Evolutionary conservation across 2,797 vertebrate genomes (phyloP).

Genomic region (Smutsia gigantea): DNA sequence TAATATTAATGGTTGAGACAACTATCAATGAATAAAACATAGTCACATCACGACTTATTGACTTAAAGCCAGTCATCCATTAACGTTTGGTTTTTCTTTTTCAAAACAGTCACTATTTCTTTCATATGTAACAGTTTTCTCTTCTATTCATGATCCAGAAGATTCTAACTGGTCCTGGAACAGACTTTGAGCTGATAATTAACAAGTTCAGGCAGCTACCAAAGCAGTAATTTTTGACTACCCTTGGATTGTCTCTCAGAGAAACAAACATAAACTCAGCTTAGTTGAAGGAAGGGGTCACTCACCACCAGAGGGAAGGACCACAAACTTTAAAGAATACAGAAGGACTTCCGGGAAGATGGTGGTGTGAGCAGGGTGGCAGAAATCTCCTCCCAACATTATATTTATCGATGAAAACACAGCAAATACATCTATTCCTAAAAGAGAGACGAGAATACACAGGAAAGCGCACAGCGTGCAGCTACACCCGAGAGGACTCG

Average conservation of each 20-base stretch:
- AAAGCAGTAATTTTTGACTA: background rate
- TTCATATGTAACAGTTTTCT: background rate
- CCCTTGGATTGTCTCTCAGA: background rate
- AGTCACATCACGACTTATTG: background rate
- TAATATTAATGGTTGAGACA: background rate
- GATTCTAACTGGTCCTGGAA: background rate
- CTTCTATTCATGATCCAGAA: background rate
- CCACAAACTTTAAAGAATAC: background rate
- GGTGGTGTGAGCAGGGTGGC: no score
- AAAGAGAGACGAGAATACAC: no score
- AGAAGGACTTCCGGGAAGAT: no score
- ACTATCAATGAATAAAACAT: background rate
- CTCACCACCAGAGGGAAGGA: background rate
- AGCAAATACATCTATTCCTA: no score
- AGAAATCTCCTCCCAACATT: no score
- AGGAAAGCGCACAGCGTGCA: no score
- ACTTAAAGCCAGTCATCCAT: background rate
- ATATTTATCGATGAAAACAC: no score
- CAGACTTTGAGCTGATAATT: background rate
- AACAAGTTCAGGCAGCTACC: background rate
- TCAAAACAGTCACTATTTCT: background rate
- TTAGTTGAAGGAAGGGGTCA: background rate
- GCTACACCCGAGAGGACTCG: no score
- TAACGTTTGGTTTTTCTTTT: background rate
- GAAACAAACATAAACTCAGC: background rate